phyloP scores from a whole-genome alignment of 2,888 invertebrate species.

The Phortica magna region DNA sequence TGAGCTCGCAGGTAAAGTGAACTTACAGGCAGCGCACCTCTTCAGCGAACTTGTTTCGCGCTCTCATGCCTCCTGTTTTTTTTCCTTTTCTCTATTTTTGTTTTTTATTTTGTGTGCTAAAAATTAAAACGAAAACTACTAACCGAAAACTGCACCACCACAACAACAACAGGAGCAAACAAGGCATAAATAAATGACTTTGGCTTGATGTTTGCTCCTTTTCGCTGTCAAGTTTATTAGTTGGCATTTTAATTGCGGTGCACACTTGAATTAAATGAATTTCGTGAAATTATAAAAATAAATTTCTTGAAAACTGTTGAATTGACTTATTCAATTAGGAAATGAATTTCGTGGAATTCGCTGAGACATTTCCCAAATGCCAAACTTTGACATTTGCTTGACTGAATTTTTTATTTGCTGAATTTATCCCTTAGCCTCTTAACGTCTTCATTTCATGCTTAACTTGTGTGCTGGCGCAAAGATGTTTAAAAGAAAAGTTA shows the following conservation, averaged over 20 bases:
- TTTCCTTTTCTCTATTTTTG: not conserved
- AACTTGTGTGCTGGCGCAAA: too few species aligned
- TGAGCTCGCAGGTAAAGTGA: conserved; percentile 20
- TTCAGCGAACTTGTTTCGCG: not conserved
- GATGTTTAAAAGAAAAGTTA: too few species aligned
- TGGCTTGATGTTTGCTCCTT: conserved; percentile 18
- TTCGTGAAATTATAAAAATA: too few species aligned
- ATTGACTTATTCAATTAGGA: too few species aligned
- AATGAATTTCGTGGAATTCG: too few species aligned
- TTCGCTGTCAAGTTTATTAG: not conserved
- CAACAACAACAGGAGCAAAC: not conserved
- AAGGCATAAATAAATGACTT: conserved; percentile 26
- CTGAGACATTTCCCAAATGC: too few species aligned
- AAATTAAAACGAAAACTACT: not conserved
- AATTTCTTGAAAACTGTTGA: too few species aligned
- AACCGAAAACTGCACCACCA: conserved; percentile 9
- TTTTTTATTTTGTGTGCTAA: not conserved
- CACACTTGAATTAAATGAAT: not conserved
- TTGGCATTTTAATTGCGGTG: not conserved
- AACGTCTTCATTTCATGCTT: too few species aligned
- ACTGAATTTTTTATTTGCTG: too few species aligned
- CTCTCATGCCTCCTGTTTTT: too few species aligned
- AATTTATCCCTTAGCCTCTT: too few species aligned
- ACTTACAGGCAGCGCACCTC: not conserved
- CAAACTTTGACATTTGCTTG: too few species aligned